Conservation (phyloP, 2,113 vertebrate genomes). For the Sphaerodactylus townsendi region DNA sequence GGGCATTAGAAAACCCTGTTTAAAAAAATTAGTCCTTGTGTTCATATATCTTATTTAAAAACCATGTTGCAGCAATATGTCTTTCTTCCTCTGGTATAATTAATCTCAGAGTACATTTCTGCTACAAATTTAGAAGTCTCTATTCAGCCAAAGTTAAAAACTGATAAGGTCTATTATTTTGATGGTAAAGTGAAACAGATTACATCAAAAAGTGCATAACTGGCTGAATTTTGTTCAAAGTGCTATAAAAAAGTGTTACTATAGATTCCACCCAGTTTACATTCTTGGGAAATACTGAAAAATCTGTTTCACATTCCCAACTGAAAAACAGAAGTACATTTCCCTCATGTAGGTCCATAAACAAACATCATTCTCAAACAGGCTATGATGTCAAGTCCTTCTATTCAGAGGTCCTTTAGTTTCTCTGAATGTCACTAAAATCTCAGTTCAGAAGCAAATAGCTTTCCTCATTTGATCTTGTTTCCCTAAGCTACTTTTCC, state of each 20-base stretch:
- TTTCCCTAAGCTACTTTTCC: background rate
- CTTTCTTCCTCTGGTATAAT: background rate
- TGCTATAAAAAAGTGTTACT: background rate
- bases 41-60: background rate
- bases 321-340: background rate
- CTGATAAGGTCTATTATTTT: background rate
- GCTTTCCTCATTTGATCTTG: fast-evolving
- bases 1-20: background rate
- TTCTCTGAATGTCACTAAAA: background rate
- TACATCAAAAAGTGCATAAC: background rate
- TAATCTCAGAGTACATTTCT: background rate
- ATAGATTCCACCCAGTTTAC: background rate
- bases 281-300: background rate
- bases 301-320: background rate
- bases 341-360: background rate
- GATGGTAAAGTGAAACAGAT: background rate
- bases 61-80: background rate
- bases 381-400: background rate
- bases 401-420: background rate
- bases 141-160: background rate
- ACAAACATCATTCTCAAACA: background rate
- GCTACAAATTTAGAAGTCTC: background rate
- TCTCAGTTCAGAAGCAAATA: background rate
- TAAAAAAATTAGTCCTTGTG: background rate
- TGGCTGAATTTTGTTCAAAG: background rate